Evolutionary conservation across 2,113 vertebrate species (phyloP).

Genomic region (Platycercus adscitus): DNA sequence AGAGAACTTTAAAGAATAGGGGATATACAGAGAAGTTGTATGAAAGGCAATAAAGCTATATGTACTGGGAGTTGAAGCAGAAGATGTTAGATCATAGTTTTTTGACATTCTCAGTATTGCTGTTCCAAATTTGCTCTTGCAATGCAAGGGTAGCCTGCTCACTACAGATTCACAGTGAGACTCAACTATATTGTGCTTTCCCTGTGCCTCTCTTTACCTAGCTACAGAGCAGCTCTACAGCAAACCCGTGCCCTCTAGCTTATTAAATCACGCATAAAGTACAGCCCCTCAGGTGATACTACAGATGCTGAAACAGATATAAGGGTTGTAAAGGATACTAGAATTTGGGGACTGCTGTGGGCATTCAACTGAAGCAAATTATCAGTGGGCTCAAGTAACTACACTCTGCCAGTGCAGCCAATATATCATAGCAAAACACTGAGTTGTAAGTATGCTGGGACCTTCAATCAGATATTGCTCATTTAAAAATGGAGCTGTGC

Average conservation of each 20-base stretch:
- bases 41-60: background rate
- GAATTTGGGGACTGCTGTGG: background rate
- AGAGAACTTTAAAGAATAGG: background rate
- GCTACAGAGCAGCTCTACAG: background rate
- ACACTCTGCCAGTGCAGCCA: background rate
- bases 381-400: constrained; percentile 11
- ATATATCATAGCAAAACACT: background rate
- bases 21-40: background rate
- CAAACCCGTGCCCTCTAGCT: background rate
- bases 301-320: background rate
- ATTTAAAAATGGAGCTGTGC: constrained; percentile 58
- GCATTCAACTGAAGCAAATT: background rate
- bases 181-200: background rate
- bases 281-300: background rate
- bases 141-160: background rate
- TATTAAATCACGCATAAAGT: background rate
- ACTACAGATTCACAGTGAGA: background rate
- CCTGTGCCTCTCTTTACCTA: background rate
- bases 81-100: background rate
- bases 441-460: background rate
- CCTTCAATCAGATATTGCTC: constrained; percentile 40
- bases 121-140: background rate
- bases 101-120: background rate
- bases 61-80: background rate
- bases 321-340: background rate